Evolutionary conservation across 2,888 invertebrate species (phyloP).

Genomic region (Polymixis lichenea): DNA sequence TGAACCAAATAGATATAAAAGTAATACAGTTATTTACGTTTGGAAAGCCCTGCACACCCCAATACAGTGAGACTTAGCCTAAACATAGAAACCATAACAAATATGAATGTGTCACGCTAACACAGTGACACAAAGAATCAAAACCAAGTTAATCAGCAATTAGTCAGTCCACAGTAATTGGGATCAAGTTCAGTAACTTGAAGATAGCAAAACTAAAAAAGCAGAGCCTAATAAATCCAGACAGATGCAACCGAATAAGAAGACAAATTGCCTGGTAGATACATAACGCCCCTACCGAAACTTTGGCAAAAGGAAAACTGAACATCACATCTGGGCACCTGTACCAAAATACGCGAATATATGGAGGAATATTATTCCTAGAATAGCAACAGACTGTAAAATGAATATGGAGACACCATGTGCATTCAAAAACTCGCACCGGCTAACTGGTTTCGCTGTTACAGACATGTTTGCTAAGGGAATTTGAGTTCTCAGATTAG

Average conservation of each 20-base stretch:
- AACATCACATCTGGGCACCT: conserved; percentile 88
- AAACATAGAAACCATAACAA: conserved; percentile 62
- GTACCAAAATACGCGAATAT: conserved; percentile 85
- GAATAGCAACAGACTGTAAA: conserved; percentile 90
- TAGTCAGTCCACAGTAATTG: conserved; percentile 84
- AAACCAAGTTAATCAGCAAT: conserved; percentile 80
- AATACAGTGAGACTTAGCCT: conserved; percentile 42
- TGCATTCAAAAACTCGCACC: conserved; percentile 84
- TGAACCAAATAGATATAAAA: conserved; percentile 20
- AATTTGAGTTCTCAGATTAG: conserved; percentile 66
- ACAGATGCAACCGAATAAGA: conserved; percentile 81
- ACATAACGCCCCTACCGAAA: conserved; percentile 72
- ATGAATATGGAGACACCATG: conserved; percentile 87
- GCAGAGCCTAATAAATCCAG: conserved; percentile 82
- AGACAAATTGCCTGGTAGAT: conserved; percentile 79
- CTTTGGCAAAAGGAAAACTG: conserved; percentile 80
- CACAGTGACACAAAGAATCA: conserved; percentile 80
- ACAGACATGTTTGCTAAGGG: conserved; percentile 32
- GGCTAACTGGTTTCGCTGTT: conserved; percentile 67
- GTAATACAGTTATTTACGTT: conserved; percentile 5
- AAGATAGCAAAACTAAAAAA: conserved; percentile 75
- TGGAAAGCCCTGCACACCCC: conserved; percentile 18
- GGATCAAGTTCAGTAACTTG: conserved; percentile 80
- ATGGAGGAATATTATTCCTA: conserved; percentile 88
- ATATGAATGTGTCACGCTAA: conserved; percentile 69